Conservation (phyloP, 2,797 vertebrate genomes). For the Leontopithecus rosalia region DNA sequence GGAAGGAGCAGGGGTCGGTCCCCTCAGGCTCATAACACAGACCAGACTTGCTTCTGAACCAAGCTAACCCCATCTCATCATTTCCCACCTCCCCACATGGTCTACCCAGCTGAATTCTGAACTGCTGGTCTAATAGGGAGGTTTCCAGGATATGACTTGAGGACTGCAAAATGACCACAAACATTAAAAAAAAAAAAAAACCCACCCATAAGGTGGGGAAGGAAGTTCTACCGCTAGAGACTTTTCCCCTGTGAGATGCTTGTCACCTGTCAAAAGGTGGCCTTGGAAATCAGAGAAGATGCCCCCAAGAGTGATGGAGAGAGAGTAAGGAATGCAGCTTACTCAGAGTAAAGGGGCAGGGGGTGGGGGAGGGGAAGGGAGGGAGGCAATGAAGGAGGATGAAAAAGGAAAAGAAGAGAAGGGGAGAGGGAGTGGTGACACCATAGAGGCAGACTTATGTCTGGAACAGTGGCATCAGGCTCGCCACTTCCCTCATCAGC, state of each 20-base stretch:
- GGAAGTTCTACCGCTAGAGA: neutral
- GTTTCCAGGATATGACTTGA: neutral
- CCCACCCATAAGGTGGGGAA: accelerated
- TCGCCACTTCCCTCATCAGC: neutral
- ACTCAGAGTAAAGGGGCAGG: neutral
- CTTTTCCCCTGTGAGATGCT: neutral
- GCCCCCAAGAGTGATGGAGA: neutral
- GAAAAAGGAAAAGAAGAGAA: neutral
- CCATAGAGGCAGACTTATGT: neutral
- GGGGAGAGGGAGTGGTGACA: neutral
- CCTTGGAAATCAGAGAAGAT: neutral
- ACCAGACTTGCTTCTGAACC: neutral
- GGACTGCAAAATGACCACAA: neutral
- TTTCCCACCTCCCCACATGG: neutral
- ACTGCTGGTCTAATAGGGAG: neutral
- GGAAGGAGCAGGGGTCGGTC: accelerated
- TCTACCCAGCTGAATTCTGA: neutral
- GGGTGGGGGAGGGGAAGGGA: neutral
- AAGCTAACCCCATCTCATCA: neutral
- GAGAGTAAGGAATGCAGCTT: neutral
- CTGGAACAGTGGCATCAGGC: neutral
- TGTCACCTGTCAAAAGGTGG: neutral
- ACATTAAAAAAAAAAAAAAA: neutral
- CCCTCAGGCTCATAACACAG: neutral
- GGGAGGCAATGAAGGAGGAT: neutral